Conservation (phyloP, 2,797 vertebrate species). For the Platyrinchus mystaceus region DNA sequence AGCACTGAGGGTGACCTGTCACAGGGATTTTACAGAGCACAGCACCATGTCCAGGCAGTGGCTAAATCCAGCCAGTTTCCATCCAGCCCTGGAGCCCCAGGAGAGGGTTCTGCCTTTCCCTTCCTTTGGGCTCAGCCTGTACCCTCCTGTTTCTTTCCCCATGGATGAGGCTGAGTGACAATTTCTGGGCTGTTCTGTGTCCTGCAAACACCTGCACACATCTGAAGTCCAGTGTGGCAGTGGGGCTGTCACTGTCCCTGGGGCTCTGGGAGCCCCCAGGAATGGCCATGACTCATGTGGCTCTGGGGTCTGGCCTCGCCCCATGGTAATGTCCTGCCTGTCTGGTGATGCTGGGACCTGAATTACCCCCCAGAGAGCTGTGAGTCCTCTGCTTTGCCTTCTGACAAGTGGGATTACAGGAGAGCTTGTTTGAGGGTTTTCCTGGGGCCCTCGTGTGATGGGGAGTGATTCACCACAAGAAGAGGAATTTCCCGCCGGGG, state of each 20-base stretch:
- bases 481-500: neutral
- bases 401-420: neutral
- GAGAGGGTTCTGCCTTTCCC: neutral
- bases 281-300: fast-evolving
- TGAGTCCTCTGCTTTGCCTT: neutral
- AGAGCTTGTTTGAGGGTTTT: neutral
- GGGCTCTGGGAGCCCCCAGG: neutral
- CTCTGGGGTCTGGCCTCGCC: neutral
- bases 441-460: neutral
- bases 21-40: neutral
- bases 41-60: neutral
- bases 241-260: fast-evolving
- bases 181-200: fast-evolving
- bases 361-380: fast-evolving
- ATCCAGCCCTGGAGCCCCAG: neutral
- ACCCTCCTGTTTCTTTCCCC: neutral
- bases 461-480: neutral
- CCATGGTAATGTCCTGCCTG: fast-evolving
- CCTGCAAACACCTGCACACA: fast-evolving
- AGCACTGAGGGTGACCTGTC: fast-evolving
- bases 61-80: neutral
- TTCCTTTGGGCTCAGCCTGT: neutral
- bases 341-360: neutral
- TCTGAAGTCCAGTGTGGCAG: fast-evolving
- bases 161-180: fast-evolving